phyloP scores from a whole-genome alignment of 1,140 invertebrate genomes.

The Phymastichus coffea region DNA sequence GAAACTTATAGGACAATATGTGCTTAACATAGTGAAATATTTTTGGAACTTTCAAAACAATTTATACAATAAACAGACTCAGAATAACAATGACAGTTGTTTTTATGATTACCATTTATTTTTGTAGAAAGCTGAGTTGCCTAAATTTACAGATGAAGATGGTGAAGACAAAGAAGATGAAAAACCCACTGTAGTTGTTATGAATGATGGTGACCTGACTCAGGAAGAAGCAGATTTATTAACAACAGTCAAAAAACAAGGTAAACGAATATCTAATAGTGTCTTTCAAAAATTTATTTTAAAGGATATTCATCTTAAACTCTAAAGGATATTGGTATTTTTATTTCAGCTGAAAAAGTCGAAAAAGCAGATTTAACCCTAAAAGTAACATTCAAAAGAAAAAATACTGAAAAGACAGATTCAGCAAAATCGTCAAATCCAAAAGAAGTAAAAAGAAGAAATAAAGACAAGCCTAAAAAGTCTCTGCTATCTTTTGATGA shows the following conservation, averaged over 20 bases:
- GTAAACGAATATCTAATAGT: too few species aligned
- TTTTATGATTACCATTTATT: not conserved
- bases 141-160: slow-evolving; percentile 53
- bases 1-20: too few species aligned
- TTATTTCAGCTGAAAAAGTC: slow-evolving; percentile 49
- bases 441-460: slow-evolving; percentile 41
- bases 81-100: too few species aligned
- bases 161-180: slow-evolving; percentile 70
- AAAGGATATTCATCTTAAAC: not conserved
- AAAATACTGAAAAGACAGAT: slow-evolving; percentile 31
- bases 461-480: slow-evolving; percentile 47
- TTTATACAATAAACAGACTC: too few species aligned
- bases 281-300: not conserved
- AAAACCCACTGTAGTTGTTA: slow-evolving; percentile 79
- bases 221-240: slow-evolving; percentile 70
- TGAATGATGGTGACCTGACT: slow-evolving; percentile 76
- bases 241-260: slow-evolving; percentile 53
- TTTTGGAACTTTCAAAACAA: too few species aligned
- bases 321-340: not conserved
- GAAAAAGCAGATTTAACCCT: slow-evolving; percentile 59
- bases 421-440: slow-evolving; percentile 5
- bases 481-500: slow-evolving; percentile 57
- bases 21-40: too few species aligned
- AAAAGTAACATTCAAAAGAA: slow-evolving; percentile 59
- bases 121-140: slow-evolving; percentile 53